These are phyloP conservation scores for Girardinus metallicus DNA, from an alignment of 2,797 vertebrate species.

Conservation along the genomic window DNA sequence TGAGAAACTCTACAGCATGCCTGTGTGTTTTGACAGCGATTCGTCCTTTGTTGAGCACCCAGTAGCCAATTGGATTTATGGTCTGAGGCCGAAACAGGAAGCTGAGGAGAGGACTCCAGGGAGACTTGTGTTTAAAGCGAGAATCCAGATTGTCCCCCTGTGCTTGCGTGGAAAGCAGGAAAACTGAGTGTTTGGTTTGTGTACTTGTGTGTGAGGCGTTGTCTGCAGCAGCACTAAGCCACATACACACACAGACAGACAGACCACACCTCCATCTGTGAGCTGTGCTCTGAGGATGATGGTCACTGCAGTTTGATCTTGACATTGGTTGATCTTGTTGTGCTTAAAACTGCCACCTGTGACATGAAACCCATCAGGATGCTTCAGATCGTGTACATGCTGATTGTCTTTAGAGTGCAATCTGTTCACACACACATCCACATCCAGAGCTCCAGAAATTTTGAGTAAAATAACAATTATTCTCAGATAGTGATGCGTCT, in stretches of 20 bases:
- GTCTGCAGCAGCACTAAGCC: slow-evolving; percentile 32
- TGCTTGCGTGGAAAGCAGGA: slow-evolving; percentile 54
- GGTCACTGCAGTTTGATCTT: slow-evolving; percentile 29
- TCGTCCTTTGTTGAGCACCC: slow-evolving; percentile 29
- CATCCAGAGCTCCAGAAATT: neutral
- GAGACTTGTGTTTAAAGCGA: slow-evolving; percentile 67
- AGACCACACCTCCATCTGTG: slow-evolving; percentile 47
- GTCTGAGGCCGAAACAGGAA: slow-evolving; percentile 77
- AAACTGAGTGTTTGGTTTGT: slow-evolving; percentile 46
- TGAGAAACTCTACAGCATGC: slow-evolving; percentile 49
- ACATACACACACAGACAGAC: slow-evolving; percentile 2
- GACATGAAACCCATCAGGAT: neutral
- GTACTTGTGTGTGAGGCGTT: slow-evolving; percentile 25
- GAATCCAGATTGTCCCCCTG: slow-evolving; percentile 68
- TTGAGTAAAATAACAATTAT: too few species aligned
- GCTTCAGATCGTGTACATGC: neutral
- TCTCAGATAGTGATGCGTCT: neutral
- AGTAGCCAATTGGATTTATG: slow-evolving; percentile 47
- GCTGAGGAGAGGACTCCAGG: slow-evolving; percentile 61
- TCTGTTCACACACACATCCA: neutral
- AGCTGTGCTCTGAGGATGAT: slow-evolving; percentile 47
- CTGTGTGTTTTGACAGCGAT: slow-evolving; percentile 66
- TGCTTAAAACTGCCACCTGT: neutral
- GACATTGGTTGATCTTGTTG: slow-evolving; percentile 6
- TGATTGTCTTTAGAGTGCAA: neutral